Conservation (phyloP, 2,113 vertebrate genomes). For the Nothobranchius kuhntae region DNA sequence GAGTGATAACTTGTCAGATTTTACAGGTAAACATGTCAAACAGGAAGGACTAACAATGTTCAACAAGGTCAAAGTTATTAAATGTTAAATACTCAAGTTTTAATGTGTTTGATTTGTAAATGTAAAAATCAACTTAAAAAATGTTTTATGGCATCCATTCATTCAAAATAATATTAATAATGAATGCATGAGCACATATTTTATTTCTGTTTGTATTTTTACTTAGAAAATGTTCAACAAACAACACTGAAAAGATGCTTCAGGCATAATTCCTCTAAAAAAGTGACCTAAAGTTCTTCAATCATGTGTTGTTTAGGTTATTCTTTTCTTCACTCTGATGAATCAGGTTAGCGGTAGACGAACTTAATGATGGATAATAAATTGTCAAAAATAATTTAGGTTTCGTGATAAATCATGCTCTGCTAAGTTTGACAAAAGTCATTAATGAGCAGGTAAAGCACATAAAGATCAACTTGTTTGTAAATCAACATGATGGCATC, state of each 20-base stretch:
- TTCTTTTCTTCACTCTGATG: neutral
- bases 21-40: neutral
- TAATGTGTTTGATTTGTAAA: too few species aligned
- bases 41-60: neutral
- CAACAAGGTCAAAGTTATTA: too few species aligned
- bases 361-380: slow-evolving; percentile 3
- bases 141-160: too few species aligned
- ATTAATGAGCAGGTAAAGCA: neutral
- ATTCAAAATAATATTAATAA: too few species aligned
- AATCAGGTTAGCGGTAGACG: neutral
- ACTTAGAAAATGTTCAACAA: too few species aligned
- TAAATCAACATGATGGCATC: too few species aligned
- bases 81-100: too few species aligned
- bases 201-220: too few species aligned
- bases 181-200: too few species aligned
- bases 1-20: neutral
- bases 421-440: neutral
- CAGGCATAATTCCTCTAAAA: neutral
- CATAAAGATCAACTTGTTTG: neutral
- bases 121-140: too few species aligned
- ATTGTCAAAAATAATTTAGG: neutral
- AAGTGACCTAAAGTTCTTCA: neutral
- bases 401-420: neutral
- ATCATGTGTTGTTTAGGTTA: neutral
- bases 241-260: too few species aligned